Evolutionary conservation across 2,113 vertebrate genomes (phyloP).

Genomic region (Hypanus sabinus): DNA sequence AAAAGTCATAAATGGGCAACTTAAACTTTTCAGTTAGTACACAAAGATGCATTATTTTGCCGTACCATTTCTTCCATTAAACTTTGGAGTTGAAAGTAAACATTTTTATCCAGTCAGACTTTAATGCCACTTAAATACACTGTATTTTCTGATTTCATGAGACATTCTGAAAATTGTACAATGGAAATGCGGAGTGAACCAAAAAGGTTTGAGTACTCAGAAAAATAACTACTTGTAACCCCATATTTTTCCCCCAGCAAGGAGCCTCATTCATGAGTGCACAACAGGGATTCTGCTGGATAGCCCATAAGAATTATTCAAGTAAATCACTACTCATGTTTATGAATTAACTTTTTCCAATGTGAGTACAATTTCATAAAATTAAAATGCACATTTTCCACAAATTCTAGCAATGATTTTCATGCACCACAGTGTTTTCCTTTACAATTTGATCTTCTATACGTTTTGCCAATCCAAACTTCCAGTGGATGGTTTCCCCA

Average conservation of each 20-base stretch:
- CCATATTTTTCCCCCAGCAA: neutral
- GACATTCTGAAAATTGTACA: neutral
- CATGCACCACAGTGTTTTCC: neutral
- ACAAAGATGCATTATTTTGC: neutral
- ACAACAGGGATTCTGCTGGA: neutral
- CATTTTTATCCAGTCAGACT: neutral
- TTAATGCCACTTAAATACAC: neutral
- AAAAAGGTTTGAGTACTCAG: no score
- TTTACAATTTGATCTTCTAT: neutral
- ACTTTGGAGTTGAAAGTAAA: neutral
- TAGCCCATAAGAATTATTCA: neutral
- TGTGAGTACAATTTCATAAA: neutral
- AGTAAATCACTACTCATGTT: neutral
- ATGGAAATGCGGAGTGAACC: neutral
- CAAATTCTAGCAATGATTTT: neutral
- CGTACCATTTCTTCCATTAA: neutral
- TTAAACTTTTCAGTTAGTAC: neutral
- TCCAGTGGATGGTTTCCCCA: neutral
- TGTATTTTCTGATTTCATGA: neutral
- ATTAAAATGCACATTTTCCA: neutral
- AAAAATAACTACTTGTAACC: no score
- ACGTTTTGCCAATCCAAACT: neutral
- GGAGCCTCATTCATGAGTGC: neutral
- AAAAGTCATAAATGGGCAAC: neutral
- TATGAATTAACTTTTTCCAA: neutral